phyloP scores from a whole-genome alignment of 2,888 invertebrate genomes.

The Acheta domesticus region DNA sequence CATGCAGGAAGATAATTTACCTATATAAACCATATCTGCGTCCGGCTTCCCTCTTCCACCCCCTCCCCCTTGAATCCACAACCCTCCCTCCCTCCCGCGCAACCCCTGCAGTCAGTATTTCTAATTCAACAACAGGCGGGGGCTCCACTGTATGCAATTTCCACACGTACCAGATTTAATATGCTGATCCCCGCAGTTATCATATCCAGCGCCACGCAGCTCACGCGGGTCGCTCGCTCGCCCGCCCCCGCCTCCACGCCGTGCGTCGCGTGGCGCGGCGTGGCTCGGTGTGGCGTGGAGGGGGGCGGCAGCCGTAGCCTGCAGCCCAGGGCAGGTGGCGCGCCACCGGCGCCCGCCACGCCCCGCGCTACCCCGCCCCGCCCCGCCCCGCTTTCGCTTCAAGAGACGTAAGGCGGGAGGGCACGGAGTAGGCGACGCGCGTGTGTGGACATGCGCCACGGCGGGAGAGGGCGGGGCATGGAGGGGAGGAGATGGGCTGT shows the following conservation, averaged over 20 bases:
- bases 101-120: slow-evolving; percentile 2
- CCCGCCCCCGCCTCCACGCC: neutral
- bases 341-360: too few species aligned
- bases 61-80: neutral
- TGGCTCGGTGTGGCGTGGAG: too few species aligned
- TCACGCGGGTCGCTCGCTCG: neutral
- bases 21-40: slow-evolving; percentile 9
- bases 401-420: too few species aligned
- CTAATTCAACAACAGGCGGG: slow-evolving; percentile 25
- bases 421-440: too few species aligned
- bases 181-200: slow-evolving; percentile 32
- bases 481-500: neutral
- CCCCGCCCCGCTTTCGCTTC: too few species aligned
- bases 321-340: too few species aligned
- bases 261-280: too few species aligned
- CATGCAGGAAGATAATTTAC: slow-evolving; percentile 18
- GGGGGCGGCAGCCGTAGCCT: too few species aligned
- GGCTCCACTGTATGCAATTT: slow-evolving; percentile 24
- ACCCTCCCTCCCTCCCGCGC: neutral
- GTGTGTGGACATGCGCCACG: too few species aligned
- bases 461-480: neutral
- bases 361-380: too few species aligned
- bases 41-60: neutral
- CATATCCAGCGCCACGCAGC: neutral
- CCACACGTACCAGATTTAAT: slow-evolving; percentile 30